Evolutionary conservation across 2,113 vertebrate species (phyloP).

Genomic region (Romanogobio albipinnatus): DNA sequence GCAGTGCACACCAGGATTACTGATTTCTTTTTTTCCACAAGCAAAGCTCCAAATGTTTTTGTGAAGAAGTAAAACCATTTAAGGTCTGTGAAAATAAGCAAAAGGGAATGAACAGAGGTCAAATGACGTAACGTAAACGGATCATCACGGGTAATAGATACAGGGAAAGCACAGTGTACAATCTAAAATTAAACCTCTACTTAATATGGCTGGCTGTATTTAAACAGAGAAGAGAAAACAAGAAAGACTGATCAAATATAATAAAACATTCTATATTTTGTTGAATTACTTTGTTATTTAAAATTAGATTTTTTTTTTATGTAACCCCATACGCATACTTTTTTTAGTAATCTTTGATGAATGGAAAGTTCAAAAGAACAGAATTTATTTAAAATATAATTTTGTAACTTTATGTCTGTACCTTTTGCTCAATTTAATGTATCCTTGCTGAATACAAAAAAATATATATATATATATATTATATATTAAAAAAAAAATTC

Average conservation of each 20-base stretch:
- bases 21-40: slow-evolving; percentile 60
- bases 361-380: too few species aligned
- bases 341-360: too few species aligned
- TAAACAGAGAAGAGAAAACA: slow-evolving; percentile 5
- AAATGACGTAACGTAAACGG: slow-evolving; percentile 45
- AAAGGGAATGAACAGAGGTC: slow-evolving; percentile 35
- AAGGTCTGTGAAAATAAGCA: slow-evolving; percentile 64
- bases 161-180: slow-evolving; percentile 16
- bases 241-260: background rate
- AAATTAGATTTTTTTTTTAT: too few species aligned
- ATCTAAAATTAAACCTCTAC: slow-evolving; percentile 48
- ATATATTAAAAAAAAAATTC: too few species aligned
- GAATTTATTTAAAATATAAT: too few species aligned
- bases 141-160: slow-evolving; percentile 25
- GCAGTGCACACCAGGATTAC: slow-evolving; percentile 64
- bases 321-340: too few species aligned
- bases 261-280: background rate
- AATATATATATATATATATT: too few species aligned
- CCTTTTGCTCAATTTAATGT: too few species aligned
- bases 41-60: slow-evolving; percentile 62
- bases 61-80: slow-evolving; percentile 66
- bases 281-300: too few species aligned
- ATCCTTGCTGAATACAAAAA: too few species aligned
- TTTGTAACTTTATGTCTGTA: too few species aligned
- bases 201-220: background rate